Conservation (phyloP, 2,797 vertebrate genomes). For the Lepus oiostolus region DNA sequence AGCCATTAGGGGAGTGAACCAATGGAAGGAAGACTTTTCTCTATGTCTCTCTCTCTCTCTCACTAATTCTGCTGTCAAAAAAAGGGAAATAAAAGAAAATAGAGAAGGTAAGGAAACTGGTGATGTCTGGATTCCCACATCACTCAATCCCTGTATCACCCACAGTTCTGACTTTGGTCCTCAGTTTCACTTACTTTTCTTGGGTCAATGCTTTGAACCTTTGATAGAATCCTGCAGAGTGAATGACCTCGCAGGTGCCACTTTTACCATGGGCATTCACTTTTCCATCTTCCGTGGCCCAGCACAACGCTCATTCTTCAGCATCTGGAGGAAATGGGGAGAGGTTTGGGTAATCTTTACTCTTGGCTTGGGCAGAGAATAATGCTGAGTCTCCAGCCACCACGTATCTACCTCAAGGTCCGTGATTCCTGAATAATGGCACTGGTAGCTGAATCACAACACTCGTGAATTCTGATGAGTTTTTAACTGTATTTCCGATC, state of each 20-base stretch:
- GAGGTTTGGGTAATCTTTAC: fast-evolving
- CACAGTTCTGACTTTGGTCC: neutral
- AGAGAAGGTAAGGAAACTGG: neutral
- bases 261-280: neutral
- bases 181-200: constrained; percentile 38
- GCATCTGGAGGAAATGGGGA: constrained; percentile 2
- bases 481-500: neutral
- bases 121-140: neutral
- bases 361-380: neutral
- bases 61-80: too few relatives aligned
- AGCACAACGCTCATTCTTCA: neutral
- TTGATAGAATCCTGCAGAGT: neutral
- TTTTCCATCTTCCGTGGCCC: neutral
- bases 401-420: neutral
- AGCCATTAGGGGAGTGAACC: too few relatives aligned
- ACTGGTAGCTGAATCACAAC: constrained; percentile 18
- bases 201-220: neutral
- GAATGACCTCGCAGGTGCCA: neutral
- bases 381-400: neutral
- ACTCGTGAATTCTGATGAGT: neutral
- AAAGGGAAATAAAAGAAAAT: neutral
- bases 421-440: neutral
- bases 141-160: neutral
- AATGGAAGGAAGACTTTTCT: too few relatives aligned
- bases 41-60: too few relatives aligned